Evolutionary conservation across 2,888 invertebrate genomes (phyloP), one percentile per base, ranked within the genome.

Genomic region (Drepana falcataria): DNA sequence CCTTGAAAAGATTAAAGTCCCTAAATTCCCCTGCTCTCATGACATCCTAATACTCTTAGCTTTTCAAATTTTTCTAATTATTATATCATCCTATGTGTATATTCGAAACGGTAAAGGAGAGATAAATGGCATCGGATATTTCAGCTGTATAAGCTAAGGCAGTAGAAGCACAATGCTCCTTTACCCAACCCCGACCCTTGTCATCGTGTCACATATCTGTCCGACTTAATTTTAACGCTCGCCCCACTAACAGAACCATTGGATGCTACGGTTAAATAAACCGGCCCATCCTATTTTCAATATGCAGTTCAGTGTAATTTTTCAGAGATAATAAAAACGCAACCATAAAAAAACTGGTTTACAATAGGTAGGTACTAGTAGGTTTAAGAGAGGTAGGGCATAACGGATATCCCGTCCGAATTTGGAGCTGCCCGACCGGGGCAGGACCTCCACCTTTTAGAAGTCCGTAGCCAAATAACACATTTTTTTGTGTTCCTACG

Each of bases 141-240:
- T 59, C 58, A 61, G 52, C 58, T 55, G 56, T 68, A 60, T 62
- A 69, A 63, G 64, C 61, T 59, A 56, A 53, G 59, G 57, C 55
- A 55, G 59, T 48, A 62, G 63, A 68, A 64, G 64, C 63, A 75
- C 72, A 71, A 73, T 69, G 68, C 60, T 59, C 65, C 65, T 66
- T 68, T 63, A 57, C 37, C 57, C 71, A 66, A 66, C 64, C 67
- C 57, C 72, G 77, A 88, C 88, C 88, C 88, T 83, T 82, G 83
- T 88, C 88, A 87, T 72, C 68, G 60, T 76, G 81, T 81, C 86
- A 82, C 83, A 84, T 85, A 85, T 83, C 76, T 79, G 85, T 85
- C 83, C 66, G 73, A 80, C 79, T 82, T 84, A 81, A 87, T 86
- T 85, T 83, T 78, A 77, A 69, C 73, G 61, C 58, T 40, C 65